Percentiles rank a stretch among this genome's conserved stretches.
phyloP scores from a whole-genome alignment of 1,140 invertebrate species.

The Drosophila persimilis region DNA sequence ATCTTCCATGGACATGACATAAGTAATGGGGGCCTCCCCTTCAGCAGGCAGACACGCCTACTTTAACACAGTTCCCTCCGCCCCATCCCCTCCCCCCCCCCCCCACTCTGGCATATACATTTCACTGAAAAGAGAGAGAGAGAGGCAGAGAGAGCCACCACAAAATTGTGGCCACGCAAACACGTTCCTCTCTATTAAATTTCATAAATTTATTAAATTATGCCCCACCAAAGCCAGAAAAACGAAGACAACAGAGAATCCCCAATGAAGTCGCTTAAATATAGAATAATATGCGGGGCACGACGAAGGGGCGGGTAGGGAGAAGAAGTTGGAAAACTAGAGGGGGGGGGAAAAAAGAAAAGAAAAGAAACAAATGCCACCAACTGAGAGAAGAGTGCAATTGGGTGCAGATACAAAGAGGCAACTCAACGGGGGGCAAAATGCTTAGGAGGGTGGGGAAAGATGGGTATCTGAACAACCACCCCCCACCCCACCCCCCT shows the following conservation, averaged over 20 bases:
- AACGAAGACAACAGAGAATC: conserved; percentile 49
- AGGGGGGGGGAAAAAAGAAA: too few species aligned
- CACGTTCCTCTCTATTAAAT: conserved; percentile 78
- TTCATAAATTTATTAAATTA: conserved; percentile 81
- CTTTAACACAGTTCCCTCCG: conserved; percentile 27
- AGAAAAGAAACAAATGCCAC: conserved; percentile 50
- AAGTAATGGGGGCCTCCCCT: conserved; percentile 21
- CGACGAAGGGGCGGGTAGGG: conserved; percentile 2
- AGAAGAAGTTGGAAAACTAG: conserved; percentile 26
- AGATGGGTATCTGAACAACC: neutral
- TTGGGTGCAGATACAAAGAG: conserved; percentile 27
- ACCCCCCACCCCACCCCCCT: neutral
- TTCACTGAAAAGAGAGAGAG: conserved; percentile 20
- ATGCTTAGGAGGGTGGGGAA: conserved; percentile 18
- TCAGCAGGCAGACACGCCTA: conserved; percentile 33
- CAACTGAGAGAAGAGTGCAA: conserved; percentile 56
- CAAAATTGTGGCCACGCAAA: conserved; percentile 74
- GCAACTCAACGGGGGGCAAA: conserved; percentile 48
- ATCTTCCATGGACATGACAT: conserved; percentile 28
- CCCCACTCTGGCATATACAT: conserved; percentile 57
- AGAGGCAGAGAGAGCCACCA: conserved; percentile 49
- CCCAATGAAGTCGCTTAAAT: conserved; percentile 24
- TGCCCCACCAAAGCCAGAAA: conserved; percentile 41
- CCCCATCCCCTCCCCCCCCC: neutral
- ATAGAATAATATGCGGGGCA: conserved; percentile 8